Conservation (phyloP, 1,140 invertebrate genomes). For the Anastrepha ludens region DNA sequence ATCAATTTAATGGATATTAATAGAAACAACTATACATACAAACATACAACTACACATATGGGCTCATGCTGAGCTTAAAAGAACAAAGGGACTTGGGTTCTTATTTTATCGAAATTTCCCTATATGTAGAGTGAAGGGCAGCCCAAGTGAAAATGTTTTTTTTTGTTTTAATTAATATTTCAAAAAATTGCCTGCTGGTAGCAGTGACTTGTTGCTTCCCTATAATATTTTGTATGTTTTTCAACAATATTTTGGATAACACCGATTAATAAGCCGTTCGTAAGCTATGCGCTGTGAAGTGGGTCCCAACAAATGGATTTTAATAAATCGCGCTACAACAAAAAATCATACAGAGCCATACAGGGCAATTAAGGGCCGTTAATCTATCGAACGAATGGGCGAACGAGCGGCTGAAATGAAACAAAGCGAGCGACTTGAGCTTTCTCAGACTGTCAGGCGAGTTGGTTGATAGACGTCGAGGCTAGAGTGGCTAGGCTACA, state of each 20-base stretch:
- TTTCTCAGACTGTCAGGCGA: not conserved
- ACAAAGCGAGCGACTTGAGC: not conserved
- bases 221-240: not conserved
- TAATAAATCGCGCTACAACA: constrained; percentile 25
- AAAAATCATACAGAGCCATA: not conserved
- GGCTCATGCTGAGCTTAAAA: not conserved
- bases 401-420: not conserved
- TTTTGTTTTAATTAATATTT: not conserved
- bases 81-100: not conserved
- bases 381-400: not conserved
- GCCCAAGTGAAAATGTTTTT: not conserved
- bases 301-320: not conserved
- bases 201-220: not conserved
- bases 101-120: not conserved
- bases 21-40: not conserved
- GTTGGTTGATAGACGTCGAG: not conserved
- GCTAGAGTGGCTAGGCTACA: not conserved
- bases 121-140: not conserved
- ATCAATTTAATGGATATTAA: constrained; percentile 44
- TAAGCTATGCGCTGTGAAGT: constrained; percentile 16
- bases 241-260: not conserved
- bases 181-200: not conserved
- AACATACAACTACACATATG: not conserved
- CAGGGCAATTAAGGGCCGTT: constrained; percentile 21
- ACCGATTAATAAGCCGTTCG: constrained; percentile 1